Evolutionary conservation across 2,888 invertebrate species (phyloP), one percentile per base, ranked within the genome.

Genomic region (Metalampra italica): DNA sequence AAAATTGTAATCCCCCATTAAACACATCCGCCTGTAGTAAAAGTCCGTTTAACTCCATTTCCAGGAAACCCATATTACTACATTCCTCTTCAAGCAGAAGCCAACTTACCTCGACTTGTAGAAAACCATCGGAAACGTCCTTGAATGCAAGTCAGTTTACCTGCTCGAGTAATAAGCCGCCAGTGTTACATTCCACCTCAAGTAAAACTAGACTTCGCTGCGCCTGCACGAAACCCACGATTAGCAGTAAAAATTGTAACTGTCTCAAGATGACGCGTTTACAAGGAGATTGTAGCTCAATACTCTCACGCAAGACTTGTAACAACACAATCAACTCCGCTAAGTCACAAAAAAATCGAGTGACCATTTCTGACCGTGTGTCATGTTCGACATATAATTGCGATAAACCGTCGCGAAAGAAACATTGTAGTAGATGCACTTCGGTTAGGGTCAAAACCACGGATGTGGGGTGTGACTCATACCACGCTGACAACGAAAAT

Each of bases 381-480:
- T 11, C 29, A 1, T 14, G n/a, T 8, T 39, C 39, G 9, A 22
- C 15, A 11, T 44, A 11, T 13, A 46, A 47, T 29, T 4, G 32
- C 32, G 47, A 46, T 38, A 52, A 37, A 43, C 43, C 48, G 44
- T 12, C 49, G 15, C 45, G 47, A 22, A 64, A 61, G 49, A 78
- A 60, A 56, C 12, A 59, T 2, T 72, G 53, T 47, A 72, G 53
- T 47, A 72, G 55, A 61, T 59, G 65, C 15, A 68, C 71, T 14
- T 71, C 69, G 3, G 57, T 65, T 5, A 67, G 54, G 54, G 50
- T 62, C 1, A 68, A 68, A 58, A 69, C 57, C 46, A 53, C 54
- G 1, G 72, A 86, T 45, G 51, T 53, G 29, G 64, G 55, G 29
- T 77, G 80, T 50, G 64, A 75, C n/a, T 1, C 22, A 7, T 62